These are phyloP conservation scores for Nymphalis c-album DNA, from an alignment of 2,888 invertebrate genomes.

Conservation along the genomic window DNA sequence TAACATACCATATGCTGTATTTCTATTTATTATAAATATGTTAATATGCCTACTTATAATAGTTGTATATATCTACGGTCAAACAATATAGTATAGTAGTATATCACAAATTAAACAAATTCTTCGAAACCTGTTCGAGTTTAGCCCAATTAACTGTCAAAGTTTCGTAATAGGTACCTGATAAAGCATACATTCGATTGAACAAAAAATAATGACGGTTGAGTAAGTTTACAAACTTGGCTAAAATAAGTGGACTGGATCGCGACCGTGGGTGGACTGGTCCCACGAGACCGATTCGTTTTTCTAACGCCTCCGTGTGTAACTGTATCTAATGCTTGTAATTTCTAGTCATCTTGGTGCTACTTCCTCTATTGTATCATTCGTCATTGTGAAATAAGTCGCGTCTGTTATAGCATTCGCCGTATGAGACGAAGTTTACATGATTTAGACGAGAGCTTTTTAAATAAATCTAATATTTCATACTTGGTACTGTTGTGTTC, in stretches of 20 bases:
- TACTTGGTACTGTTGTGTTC: too few relatives aligned
- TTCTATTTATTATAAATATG: too few relatives aligned
- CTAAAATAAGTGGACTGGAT: slow-evolving; percentile 46
- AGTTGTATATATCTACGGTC: too few relatives aligned
- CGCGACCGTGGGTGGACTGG: slow-evolving; percentile 71
- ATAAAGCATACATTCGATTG: slow-evolving; percentile 26
- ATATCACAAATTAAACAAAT: too few relatives aligned
- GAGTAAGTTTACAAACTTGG: slow-evolving; percentile 50
- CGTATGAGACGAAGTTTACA: too few relatives aligned
- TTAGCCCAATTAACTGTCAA: background rate
- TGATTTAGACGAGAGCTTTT: too few relatives aligned
- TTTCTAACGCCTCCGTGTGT: slow-evolving; percentile 69
- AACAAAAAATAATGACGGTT: slow-evolving; percentile 31
- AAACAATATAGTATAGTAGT: too few relatives aligned
- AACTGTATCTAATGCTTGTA: slow-evolving; percentile 62
- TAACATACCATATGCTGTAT: too few relatives aligned
- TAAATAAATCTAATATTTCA: too few relatives aligned
- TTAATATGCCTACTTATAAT: too few relatives aligned
- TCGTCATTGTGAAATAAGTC: background rate
- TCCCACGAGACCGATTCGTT: slow-evolving; percentile 58
- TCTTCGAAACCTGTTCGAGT: background rate
- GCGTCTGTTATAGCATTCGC: background rate
- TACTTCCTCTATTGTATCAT: slow-evolving; percentile 26
- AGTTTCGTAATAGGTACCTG: slow-evolving; percentile 16
- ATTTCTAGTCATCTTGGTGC: slow-evolving; percentile 29